A percentile compares a stretch with the other conserved stretches of the same genome.
Conservation (phyloP, 2,888 invertebrate genomes). For the Xylota segnis region DNA sequence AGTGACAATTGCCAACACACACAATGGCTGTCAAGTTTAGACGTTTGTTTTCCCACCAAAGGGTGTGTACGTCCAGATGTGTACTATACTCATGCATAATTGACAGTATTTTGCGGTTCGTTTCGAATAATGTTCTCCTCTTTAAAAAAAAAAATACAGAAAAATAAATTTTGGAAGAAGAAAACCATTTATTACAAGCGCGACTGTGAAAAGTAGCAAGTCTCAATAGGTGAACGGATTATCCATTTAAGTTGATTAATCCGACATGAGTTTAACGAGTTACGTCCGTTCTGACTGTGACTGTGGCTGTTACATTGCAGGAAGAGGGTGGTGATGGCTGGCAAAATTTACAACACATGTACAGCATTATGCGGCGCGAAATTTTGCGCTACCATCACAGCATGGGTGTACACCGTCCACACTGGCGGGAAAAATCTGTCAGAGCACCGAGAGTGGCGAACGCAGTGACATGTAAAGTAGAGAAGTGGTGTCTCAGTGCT, state of each 20-base stretch:
- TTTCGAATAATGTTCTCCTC: constrained; percentile 30
- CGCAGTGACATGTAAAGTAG: constrained; percentile 47
- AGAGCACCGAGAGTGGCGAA: constrained; percentile 62
- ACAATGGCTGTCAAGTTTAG: constrained; percentile 38
- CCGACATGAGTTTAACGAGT: constrained; percentile 75
- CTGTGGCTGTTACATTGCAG: background rate
- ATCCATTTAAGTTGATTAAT: constrained; percentile 77
- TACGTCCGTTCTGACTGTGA: constrained; percentile 72
- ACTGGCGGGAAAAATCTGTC: constrained; percentile 67
- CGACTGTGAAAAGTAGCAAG: constrained; percentile 11
- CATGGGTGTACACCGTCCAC: constrained; percentile 32
- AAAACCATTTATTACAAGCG: constrained; percentile 4
- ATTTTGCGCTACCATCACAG: constrained; percentile 75
- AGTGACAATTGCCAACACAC: constrained; percentile 59
- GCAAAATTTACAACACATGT: constrained; percentile 74
- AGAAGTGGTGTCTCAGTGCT: constrained; percentile 70
- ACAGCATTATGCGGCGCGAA: constrained; percentile 77
- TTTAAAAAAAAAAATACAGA: background rate
- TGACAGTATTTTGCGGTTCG: constrained; percentile 53
- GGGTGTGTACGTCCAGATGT: constrained; percentile 48
- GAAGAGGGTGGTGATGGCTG: background rate
- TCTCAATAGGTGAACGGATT: constrained; percentile 73
- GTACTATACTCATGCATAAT: constrained; percentile 59
- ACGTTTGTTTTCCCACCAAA: constrained; percentile 47
- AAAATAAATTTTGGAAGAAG: background rate